Percentiles rank a stretch among this genome's conserved stretches.
Conservation (phyloP, 2,888 invertebrate genomes). For the Platycheirus rosarum region DNA sequence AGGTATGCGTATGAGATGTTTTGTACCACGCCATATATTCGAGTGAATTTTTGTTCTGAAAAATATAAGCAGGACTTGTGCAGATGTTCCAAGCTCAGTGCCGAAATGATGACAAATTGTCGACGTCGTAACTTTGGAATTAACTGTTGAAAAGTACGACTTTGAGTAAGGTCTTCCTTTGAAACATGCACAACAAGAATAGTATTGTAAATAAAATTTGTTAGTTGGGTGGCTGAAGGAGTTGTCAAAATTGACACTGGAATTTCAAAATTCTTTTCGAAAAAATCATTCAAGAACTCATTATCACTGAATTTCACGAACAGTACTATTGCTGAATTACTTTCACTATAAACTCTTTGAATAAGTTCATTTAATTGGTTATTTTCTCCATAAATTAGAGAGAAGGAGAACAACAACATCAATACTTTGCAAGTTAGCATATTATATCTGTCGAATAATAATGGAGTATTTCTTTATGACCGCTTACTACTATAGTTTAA, state of each 20-base stretch:
- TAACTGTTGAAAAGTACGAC: neutral
- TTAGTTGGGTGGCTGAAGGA: neutral
- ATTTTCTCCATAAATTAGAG: neutral
- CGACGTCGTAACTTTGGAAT: neutral
- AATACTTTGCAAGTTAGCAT: slow-evolving; percentile 1
- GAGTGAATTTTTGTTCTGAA: slow-evolving; percentile 27
- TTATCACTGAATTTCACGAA: slow-evolving; percentile 5
- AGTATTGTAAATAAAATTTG: neutral
- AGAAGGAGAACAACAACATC: neutral
- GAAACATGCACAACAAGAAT: slow-evolving; percentile 12
- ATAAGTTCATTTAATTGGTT: neutral
- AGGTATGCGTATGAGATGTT: slow-evolving; percentile 12
- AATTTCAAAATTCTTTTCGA: neutral
- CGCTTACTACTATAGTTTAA: no score
- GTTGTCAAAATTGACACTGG: slow-evolving; percentile 3
- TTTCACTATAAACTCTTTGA: slow-evolving; percentile 26
- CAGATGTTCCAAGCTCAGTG: neutral
- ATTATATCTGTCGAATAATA: slow-evolving; percentile 1
- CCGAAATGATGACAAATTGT: slow-evolving; percentile 18
- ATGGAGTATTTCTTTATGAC: no score
- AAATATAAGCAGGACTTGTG: neutral
- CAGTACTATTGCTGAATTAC: neutral
- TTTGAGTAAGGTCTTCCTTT: neutral
- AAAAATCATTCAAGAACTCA: slow-evolving; percentile 24
- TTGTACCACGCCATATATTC: slow-evolving; percentile 21